Base-by-base conservation (phyloP, 1,140 invertebrate genomes). In the Drosophila nigromelanica region DNA sequence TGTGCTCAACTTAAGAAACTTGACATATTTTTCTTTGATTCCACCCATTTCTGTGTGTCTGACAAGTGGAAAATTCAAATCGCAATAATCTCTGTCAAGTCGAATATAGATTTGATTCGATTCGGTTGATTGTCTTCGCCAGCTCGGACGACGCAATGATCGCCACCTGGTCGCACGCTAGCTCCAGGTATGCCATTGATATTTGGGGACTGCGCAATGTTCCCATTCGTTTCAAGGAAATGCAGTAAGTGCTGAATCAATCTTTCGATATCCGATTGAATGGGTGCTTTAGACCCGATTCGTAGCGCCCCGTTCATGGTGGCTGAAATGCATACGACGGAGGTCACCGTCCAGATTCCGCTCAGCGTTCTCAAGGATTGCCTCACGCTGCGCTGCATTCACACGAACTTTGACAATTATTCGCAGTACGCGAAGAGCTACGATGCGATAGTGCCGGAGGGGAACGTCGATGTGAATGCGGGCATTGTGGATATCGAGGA, bases 121-220 rank as follows among this genome's bases (percentile, higher is more conserved):
- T 3, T 24, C 3, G 3, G 0, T 24, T 24, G 21, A 24, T 24
- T 24, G 21, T 24, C 18, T 3, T 14, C 7, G 2, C 0, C 37
- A 91, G 89, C 5, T 74, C 85, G 0, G 42, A 15, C 0, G 74
- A 91, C 61, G 76, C 54, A 11, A 73, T 43, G 3, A 59, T 70
- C 1, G 70, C 76, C 12, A 68, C 67, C 2, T 91, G 90, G 73
- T 62, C 50, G 10, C 70, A 75, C 33, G 11, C 6, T 0, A 66
- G 80, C 35, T 30, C 66, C 4, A 37, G 55, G 0, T 91, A 78
- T 64, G 15, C 35, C 24, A 64, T 91, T 4, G 82, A 91, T 47
- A 55, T 91, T n/a, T 91, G 90, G 90, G 75, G 71, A 3, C 33
- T 91, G 7, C 79, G 77, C 1, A 69, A 91, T 58, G 80, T 91